Evolutionary conservation across 2,113 vertebrate species (phyloP).

Genomic region (Uropsilus gracilis): DNA sequence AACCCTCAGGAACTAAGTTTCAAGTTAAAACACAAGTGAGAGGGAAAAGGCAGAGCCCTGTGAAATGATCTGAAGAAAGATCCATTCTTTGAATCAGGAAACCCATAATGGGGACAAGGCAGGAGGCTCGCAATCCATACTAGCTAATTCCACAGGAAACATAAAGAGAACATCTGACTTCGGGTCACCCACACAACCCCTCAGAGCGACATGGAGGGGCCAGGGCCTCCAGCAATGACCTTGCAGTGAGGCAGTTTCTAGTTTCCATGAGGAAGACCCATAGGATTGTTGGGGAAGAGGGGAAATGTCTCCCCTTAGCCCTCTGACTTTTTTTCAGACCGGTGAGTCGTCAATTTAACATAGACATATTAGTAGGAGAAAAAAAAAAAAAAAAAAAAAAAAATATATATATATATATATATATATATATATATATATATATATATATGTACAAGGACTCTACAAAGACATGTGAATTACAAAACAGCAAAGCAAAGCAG

Average conservation of each 20-base stretch:
- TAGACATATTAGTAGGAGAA: neutral
- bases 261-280: neutral
- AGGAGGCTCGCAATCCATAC: neutral
- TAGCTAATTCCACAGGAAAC: neutral
- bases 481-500: neutral
- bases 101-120: neutral
- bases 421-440: no score
- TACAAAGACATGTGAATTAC: neutral
- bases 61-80: neutral
- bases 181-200: no score
- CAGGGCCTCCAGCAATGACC: neutral
- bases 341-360: neutral
- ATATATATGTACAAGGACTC: neutral
- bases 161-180: neutral
- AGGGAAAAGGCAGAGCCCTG: neutral
- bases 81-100: neutral
- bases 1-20: neutral
- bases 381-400: no score
- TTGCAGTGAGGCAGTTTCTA: neutral
- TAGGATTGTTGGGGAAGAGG: neutral
- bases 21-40: constrained; percentile 12
- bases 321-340: neutral
- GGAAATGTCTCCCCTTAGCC: neutral
- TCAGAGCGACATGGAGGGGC: no score
- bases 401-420: no score